Evolutionary conservation across 2,888 invertebrate genomes (phyloP), one percentile per base, ranked within the genome.

Genomic region (Disparrhopalites patrizii): DNA sequence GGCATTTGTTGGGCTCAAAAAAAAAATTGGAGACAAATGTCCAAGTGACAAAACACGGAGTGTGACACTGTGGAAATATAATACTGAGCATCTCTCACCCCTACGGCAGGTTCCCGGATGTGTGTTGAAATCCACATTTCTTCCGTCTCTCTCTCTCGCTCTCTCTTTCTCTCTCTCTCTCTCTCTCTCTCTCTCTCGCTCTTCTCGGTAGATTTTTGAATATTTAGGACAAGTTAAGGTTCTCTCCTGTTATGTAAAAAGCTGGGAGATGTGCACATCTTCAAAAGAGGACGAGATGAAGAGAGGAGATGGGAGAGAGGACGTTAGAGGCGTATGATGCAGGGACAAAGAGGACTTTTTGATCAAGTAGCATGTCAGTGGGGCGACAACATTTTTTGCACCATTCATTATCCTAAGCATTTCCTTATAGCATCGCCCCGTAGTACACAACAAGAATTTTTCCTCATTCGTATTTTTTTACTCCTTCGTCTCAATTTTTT

Each of bases 31-130:
- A n/a, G n/a, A n/a, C 43, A 43, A 5, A 43, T 3, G 15, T 52
- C 25, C 18, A 4, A 25, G 27, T 52, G 28, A 52, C 52, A 28
- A 52, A 52, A 52, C 3, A 51, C 18, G 25, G 28, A 52, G 27
- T 52, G 52, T 28, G 25, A 36, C 57, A 57, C 40, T 57, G 38
- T 38, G 15, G 57, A 57, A 57, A 57, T 57, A 57, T 57, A 57
- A 57, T 57, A 57, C 57, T 18, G 38, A 25, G 15, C 25, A 40
- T 38, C 36, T 23, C 38, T 57, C 33, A 38, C 57, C 40, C 38
- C 20, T 56, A 43, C 23, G 38, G 8, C 15, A 36, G 25, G 10
- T 10, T 15, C 18, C 38, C 36, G 5, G 4, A 7, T 10, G 43
- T 57, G 38, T 57, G 57, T 25, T 38, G 56, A 56, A 57, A 57